Evolutionary conservation across 2,113 vertebrate genomes (phyloP), one percentile per base, ranked within the genome.

Genomic region (Camelus dromedarius): DNA sequence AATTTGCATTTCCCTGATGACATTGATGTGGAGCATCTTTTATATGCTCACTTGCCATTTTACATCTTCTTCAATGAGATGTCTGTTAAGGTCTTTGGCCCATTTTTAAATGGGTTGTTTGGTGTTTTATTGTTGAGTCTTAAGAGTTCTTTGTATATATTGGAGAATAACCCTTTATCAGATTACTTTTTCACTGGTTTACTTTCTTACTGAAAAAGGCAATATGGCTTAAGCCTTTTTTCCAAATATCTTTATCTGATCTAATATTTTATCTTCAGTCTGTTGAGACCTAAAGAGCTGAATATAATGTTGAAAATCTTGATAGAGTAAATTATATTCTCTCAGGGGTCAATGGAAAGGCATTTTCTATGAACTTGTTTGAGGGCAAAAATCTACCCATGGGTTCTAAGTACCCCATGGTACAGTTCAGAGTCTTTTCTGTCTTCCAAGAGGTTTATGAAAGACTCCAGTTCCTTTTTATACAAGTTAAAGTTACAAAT

Each of bases 221-320:
- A 77, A n/a, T 54, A 16, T 2, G 20, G 22, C 82, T 79, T 87
- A 86, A 64, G 15, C 0, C 13, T 38, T 62, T 85, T 54, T 2
- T 3, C 14, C 54, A 46, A 0, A 38, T 50, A 73, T 50, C 26
- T 79, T 85, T 94, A 86, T 64, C 18, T 67, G 5, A 76, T 18
- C 11, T 82, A 60, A 38, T 96, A 26, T 82, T 96, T 95, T 80
- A 3, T 75, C 5, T 62, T 58, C 1, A 69, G n/a, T 58, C 8
- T 20, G 22, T 15, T 72, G 15, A 69, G 24, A 50, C 32, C 69
- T 73, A 42, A 66, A 35, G 46, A 91, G 10, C 3, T n/a, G 67
- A 95, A 67, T 30, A 86, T 79, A 73, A 77, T 42, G 35, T 79
- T 85, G 32, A 89, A 88, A 92, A 56, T 58, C 66, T 94, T 96